Base-by-base conservation (phyloP, 2,113 vertebrate genomes). In the Chionis minor region DNA sequence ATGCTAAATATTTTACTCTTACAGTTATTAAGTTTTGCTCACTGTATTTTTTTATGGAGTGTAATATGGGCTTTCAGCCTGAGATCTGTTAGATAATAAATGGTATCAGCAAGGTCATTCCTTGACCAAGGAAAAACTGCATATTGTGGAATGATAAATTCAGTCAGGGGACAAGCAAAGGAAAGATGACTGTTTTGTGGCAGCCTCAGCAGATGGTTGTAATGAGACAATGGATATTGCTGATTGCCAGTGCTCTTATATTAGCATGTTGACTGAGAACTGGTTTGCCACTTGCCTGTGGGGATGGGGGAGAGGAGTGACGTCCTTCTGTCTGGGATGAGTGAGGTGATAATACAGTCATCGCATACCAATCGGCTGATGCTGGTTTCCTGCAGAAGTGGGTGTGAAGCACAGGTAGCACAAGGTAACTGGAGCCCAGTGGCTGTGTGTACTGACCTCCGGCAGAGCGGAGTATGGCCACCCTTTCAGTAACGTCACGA, bases 31-130 rank as follows among this genome's bases (percentile, higher is more conserved):
- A 79, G 63, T 91, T 97, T 95, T 94, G 67, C 51, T 95, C 63
- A 18, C 66, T 95, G 0, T 95, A 18, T 90, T 94, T 97, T 94
- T 73, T 59, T 10, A 88, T 85, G 79, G 61, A 90, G 75, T 86
- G 61, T 91, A 90, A 94, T 80, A 79, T 58, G 42, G 49, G 80
- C 92, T 97, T 96, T 90, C 95, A 95, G 90, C 87, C 58, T 70
- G 88, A 90, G 77, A 94, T 92, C 95, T 94, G 45, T 93, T 95
- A 86, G 96, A 94, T 96, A 96, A 96, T 92, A 97, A 97, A 96
- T 75, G 91, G 86, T 80, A 93, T 71, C 66, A 97, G 72, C 88
- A 95, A 97, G 95, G 95, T 97, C 90, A 88, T 97, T 93, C 47
- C 83, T 82, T 91, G 85, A 95, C 81, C 81, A 52, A 91, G 89